A percentile compares a stretch with the other conserved stretches of the same genome.
Conservation (phyloP, 2,888 invertebrate genomes). For the Idaea aversata region DNA sequence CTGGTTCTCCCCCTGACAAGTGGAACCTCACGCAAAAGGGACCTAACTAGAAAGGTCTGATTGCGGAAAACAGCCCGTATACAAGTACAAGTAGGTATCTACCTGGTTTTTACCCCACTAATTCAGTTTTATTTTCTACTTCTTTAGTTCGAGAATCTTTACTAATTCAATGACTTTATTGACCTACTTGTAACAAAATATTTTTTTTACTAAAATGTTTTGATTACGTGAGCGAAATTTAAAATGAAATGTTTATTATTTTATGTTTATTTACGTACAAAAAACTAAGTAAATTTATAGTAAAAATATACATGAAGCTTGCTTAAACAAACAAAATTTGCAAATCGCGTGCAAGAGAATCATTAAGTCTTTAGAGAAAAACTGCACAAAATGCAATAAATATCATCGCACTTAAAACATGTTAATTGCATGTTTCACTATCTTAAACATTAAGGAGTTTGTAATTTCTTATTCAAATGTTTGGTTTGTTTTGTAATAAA, state of each 20-base stretch:
- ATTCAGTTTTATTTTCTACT: too few relatives aligned
- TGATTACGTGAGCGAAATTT: not conserved
- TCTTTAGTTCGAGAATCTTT: too few relatives aligned
- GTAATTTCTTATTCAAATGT: conserved; percentile 39
- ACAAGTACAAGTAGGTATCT: too few relatives aligned
- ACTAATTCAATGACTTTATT: too few relatives aligned
- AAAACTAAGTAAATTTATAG: conserved; percentile 8
- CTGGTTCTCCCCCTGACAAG: too few relatives aligned
- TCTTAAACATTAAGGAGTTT: conserved; percentile 45
- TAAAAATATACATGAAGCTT: conserved; percentile 5
- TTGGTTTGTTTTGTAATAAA: not conserved
- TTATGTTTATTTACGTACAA: not conserved
- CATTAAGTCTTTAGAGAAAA: conserved; percentile 19
- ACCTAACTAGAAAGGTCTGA: too few relatives aligned
- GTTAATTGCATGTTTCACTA: conserved; percentile 46
- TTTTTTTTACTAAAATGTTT: too few relatives aligned
- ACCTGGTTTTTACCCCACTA: too few relatives aligned
- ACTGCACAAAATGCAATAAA: conserved; percentile 16
- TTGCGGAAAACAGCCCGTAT: too few relatives aligned
- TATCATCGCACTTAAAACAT: conserved; percentile 29
- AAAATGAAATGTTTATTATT: conserved; percentile 4
- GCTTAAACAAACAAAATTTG: conserved; percentile 16
- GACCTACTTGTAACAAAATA: too few relatives aligned
- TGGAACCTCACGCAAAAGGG: too few relatives aligned
- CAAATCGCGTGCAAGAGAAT: conserved; percentile 20